Conservation (phyloP, 1,140 invertebrate species). For the Portunus trituberculatus region DNA sequence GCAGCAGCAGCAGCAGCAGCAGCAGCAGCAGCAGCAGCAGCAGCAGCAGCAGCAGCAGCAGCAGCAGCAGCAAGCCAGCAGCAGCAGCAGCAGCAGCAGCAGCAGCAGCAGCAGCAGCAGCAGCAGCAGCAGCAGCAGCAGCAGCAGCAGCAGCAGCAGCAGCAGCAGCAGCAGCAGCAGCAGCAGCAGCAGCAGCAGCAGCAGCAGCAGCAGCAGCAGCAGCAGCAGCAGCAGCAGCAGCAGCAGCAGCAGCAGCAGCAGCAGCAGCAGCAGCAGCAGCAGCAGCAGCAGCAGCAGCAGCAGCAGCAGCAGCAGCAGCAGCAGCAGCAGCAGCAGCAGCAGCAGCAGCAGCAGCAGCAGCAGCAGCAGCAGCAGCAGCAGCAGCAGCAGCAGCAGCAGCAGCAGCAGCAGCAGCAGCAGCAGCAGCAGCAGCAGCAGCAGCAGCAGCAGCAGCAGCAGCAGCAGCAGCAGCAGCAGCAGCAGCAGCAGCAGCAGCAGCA, state of each 20-base stretch:
- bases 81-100: neutral
- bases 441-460: conserved; percentile 1
- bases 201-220: neutral
- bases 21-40: neutral
- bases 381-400: conserved; percentile 15
- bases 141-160: neutral
- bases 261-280: neutral
- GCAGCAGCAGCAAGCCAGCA: neutral
- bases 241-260: neutral
- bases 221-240: neutral
- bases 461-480: conserved; percentile 16
- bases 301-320: conserved; percentile 17
- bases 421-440: neutral
- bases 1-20: neutral
- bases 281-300: neutral
- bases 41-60: neutral
- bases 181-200: conserved; percentile 4
- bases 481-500: conserved; percentile 14
- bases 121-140: neutral
- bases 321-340: conserved; percentile 15
- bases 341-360: conserved; percentile 15
- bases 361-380: conserved; percentile 16
- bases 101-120: neutral
- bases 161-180: no score
- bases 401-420: neutral